Conservation (phyloP, 2,888 invertebrate genomes). For the Xanthorhoe spadicearia region DNA sequence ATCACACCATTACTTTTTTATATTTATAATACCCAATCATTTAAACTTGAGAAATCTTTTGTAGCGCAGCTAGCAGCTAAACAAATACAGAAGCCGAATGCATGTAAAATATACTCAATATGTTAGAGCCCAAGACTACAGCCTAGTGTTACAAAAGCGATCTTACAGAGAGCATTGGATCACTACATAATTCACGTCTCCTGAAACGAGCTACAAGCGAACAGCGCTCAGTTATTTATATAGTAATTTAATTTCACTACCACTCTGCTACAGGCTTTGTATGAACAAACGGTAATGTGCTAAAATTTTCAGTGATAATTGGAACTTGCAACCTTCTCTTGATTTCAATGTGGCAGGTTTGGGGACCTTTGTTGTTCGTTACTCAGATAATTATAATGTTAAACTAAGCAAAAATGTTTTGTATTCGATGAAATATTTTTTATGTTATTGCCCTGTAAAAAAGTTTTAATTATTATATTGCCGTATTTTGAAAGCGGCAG, state of each 20-base stretch:
- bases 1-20: too few relatives aligned
- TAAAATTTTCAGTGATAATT: slow-evolving; percentile 42
- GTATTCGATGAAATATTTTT: too few relatives aligned
- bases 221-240: slow-evolving; percentile 57
- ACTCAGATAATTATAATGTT: too few relatives aligned
- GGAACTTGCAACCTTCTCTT: slow-evolving; percentile 17
- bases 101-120: slow-evolving; percentile 3
- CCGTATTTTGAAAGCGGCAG: too few relatives aligned
- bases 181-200: slow-evolving; percentile 44
- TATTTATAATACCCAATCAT: too few relatives aligned
- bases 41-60: too few relatives aligned
- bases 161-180: slow-evolving; percentile 39
- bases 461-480: too few relatives aligned
- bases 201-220: slow-evolving; percentile 38
- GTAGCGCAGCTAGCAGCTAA: neutral
- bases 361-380: neutral
- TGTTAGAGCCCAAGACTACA: slow-evolving; percentile 6
- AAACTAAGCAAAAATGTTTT: neutral
- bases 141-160: slow-evolving; percentile 37
- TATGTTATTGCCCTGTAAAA: neutral
- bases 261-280: slow-evolving; percentile 41
- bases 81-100: neutral
- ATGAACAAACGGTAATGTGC: slow-evolving; percentile 36
- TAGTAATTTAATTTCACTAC: slow-evolving; percentile 60
- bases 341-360: slow-evolving; percentile 7